Percentiles rank a stretch among this genome's conserved stretches.
Evolutionary conservation across 2,888 invertebrate species (phyloP).

Genomic region (Phoenoteleia sp.): DNA sequence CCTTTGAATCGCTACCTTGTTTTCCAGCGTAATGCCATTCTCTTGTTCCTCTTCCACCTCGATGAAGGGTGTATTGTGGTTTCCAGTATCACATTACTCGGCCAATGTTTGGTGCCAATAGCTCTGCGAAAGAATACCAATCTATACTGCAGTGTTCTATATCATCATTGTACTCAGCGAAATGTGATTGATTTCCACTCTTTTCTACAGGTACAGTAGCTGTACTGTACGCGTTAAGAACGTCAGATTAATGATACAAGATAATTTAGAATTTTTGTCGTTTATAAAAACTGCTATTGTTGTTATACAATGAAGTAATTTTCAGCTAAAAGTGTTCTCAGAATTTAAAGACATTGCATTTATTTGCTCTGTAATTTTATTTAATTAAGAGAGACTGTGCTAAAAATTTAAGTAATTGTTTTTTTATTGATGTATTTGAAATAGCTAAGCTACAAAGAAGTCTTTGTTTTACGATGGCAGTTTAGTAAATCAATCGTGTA

Average conservation of each 20-base stretch:
- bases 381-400: too few species aligned
- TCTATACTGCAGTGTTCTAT: constrained; percentile 39
- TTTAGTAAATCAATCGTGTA: too few species aligned
- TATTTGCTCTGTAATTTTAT: too few species aligned
- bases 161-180: constrained; percentile 61
- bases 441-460: too few species aligned
- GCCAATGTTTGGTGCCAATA: constrained; percentile 80
- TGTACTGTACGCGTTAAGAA: constrained; percentile 19
- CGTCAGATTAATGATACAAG: constrained; percentile 24
- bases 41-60: constrained; percentile 85
- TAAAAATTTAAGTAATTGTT: too few species aligned
- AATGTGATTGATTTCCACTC: constrained; percentile 57
- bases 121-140: constrained; percentile 66
- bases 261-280: not conserved
- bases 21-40: constrained; percentile 83
- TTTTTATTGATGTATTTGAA: too few species aligned
- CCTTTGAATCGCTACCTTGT: constrained; percentile 72
- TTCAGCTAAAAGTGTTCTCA: too few species aligned
- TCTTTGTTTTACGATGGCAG: too few species aligned
- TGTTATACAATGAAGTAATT: too few species aligned
- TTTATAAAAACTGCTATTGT: not conserved
- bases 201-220: constrained; percentile 25
- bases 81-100: constrained; percentile 82
- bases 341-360: too few species aligned
- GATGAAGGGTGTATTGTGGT: constrained; percentile 84